Evolutionary conservation across 2,797 vertebrate genomes (phyloP).

Genomic region (Margarornis squamiger): DNA sequence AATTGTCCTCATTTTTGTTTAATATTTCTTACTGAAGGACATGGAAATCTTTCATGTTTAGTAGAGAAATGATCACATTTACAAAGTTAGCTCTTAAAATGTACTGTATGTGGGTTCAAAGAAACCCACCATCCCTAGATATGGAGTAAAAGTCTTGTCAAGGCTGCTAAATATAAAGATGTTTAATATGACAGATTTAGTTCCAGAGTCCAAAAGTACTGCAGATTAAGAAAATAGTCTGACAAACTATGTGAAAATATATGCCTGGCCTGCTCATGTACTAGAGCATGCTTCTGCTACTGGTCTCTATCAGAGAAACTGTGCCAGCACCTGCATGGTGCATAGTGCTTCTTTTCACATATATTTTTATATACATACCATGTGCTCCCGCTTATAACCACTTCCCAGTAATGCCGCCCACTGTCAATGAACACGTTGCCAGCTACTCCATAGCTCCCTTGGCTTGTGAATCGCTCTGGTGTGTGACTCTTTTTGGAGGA

Average conservation of each 20-base stretch:
- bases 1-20: background rate
- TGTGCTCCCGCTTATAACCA: slow-evolving; percentile 95
- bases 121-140: background rate
- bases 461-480: slow-evolving; percentile 93
- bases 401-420: slow-evolving; percentile 98
- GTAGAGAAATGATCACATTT: background rate
- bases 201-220: background rate
- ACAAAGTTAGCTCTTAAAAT: background rate
- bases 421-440: slow-evolving; percentile 98
- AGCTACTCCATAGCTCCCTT: slow-evolving; percentile 93
- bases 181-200: background rate
- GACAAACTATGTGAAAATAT: background rate
- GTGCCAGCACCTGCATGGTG: background rate
- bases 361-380: slow-evolving; percentile 79
- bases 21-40: background rate
- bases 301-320: background rate
- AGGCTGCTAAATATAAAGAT: background rate
- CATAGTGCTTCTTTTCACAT: background rate
- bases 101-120: background rate
- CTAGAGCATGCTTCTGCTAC: background rate
- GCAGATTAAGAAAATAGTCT: background rate
- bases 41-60: background rate
- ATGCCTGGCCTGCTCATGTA: background rate
- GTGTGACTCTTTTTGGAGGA: slow-evolving; percentile 96
- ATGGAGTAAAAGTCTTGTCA: background rate